Evolutionary conservation across 2,797 vertebrate genomes (phyloP), one percentile per base, ranked within the genome.

Genomic region (Leptodactylus fallax): DNA sequence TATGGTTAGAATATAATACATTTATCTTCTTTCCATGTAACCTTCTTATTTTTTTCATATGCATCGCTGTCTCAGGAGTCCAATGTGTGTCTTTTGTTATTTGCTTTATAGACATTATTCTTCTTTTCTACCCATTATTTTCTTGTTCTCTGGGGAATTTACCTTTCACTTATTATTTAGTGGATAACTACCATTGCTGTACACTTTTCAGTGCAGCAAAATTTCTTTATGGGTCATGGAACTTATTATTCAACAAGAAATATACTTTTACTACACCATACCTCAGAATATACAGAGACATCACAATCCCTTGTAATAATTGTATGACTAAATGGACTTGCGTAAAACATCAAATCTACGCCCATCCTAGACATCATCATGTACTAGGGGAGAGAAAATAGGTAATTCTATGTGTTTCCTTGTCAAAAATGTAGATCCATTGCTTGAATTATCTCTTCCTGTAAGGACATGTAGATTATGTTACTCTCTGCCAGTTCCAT

Each of bases 81-180:
- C 89, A 89, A 92, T 90, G 88, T 85, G 90, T 91, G 88, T 92
- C 86, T 89, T 90, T 90, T 81, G 36, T 85, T 88, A 88, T 87
- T 83, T 92, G 56, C 81, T 91, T 72, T 63, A 87, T 86, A 90
- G 86, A 86, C 90, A 88, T 90, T 91, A 90, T 91, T 91, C 91
- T 87, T 90, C 74, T 83, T 90, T 90, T 83, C 88, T 88, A 85
- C 87, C 91, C 87, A 90, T 91, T 91, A 92, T 89, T 0, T 10
- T 56, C 72, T 58, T 53, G 36, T 90, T 83, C 76, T 87, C 87
- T 79, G 56, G 86, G 82, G 83, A 81, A 87, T 79, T 90, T 88
- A 87, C 82, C 88, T 85, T 87, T 88, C 86, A 91, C 90, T 90
- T 88, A 84, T 85, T 85, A 85, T 85, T 85, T 83, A 87, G 79